Base-by-base conservation (phyloP, 2,888 invertebrate species). In the Eutolmus rufibarbis region DNA sequence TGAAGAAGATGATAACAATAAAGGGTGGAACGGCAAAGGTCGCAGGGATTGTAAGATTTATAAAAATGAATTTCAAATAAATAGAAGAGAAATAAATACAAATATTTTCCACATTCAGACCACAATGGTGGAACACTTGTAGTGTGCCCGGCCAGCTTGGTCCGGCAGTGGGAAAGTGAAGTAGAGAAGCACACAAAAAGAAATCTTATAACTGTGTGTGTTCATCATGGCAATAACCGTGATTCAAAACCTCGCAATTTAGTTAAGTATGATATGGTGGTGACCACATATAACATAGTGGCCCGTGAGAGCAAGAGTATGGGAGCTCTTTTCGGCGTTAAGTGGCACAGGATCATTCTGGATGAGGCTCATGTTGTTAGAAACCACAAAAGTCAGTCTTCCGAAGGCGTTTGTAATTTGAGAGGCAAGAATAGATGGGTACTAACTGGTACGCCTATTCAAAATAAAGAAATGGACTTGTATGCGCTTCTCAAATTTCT, bases 321-420 rank as follows among this genome's bases (percentile, higher is more conserved):
- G 57, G 95, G 95, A 1, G 94, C 95, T 0, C 90, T 97, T 31
- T 94, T 95, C 91, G 93, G 94, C 74, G 94, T 99, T 4, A 94
- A 94, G 12, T 99, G 98, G 98, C 94, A 95, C 0, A 94, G 99
- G 82, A 94, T 98, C 2, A 96, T 99, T 88, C 93, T 99, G 31
- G 99, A 99, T 93, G 99, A 99, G 93, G 99, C 97, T 0, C 99
- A 99, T 92, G 94, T 95, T 66, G 96, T 99, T 9, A 95, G 98
- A 89, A 99, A 99, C 93, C 95, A 96, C 91, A 97, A 97, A 92
- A 95, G 96, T 9, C 94, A 95, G 89, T 95, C 96, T 0, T 95
- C 97, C 0, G 91, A 93, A 88, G 96, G 96, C 0, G 96, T 96
- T 8, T 96, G 96, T 91, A 92, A 93, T 23, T 79, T 86, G 43